phyloP scores from a whole-genome alignment of 2,113 vertebrate genomes.

The Cygnus atratus region DNA sequence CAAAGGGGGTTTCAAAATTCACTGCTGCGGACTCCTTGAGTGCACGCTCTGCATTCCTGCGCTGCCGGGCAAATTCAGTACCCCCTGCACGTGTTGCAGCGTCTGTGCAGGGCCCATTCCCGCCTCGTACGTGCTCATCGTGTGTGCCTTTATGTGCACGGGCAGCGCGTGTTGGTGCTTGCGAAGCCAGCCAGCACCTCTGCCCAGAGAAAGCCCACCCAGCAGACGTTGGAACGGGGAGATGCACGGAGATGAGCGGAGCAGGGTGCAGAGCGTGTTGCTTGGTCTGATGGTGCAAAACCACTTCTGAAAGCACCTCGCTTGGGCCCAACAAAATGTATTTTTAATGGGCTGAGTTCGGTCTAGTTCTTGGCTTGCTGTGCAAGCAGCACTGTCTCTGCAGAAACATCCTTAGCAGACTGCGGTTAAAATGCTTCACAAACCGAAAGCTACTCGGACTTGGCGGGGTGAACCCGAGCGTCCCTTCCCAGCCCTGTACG shows the following conservation, averaged over 20 bases:
- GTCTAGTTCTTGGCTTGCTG: neutral
- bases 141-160: accelerated
- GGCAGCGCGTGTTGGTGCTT: accelerated
- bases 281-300: neutral
- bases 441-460: neutral
- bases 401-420: neutral
- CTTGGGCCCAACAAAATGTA: neutral
- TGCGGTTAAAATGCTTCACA: neutral
- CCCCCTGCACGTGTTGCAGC: accelerated
- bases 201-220: constrained; percentile 18
- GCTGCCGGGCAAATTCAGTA: neutral
- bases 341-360: constrained; percentile 20
- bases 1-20: neutral
- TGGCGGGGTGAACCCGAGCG: neutral
- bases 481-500: neutral
- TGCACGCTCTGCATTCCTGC: neutral
- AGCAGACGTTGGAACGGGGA: constrained; percentile 20
- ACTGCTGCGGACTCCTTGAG: neutral
- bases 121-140: accelerated
- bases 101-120: accelerated
- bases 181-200: neutral
- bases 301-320: neutral
- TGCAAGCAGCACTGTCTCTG: neutral
- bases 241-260: neutral
- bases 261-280: neutral